phyloP scores from a whole-genome alignment of 2,113 vertebrate genomes.

The Rhombomys opimus region DNA sequence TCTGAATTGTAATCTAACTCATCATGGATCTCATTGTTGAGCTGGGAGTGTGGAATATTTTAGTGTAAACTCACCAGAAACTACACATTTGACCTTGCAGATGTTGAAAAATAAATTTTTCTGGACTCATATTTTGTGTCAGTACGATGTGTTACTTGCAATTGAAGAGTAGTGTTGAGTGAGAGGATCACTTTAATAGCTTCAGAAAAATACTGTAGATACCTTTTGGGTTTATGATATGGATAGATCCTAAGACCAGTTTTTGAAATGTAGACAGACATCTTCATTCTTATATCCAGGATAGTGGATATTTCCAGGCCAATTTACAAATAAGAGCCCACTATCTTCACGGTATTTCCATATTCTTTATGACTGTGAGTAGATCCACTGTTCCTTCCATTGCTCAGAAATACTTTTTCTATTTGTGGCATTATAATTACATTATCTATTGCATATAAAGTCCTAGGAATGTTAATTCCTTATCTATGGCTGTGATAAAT shows the following conservation, averaged over 20 bases:
- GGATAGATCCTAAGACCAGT: background rate
- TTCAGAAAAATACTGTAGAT: background rate
- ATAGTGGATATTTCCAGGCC: background rate
- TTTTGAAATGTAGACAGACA: background rate
- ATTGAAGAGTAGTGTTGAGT: background rate
- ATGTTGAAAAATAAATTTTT: background rate
- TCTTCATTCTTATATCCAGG: background rate
- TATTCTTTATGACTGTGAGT: background rate
- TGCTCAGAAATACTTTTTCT: background rate
- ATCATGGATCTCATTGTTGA: background rate
- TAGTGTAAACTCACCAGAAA: background rate
- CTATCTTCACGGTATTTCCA: background rate
- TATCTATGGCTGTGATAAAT: background rate
- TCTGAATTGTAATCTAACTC: constrained; percentile 37
- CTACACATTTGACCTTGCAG: background rate
- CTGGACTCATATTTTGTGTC: background rate
- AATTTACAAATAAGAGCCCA: background rate
- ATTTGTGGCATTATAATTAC: background rate
- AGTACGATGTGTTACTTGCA: background rate
- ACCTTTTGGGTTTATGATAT: background rate
- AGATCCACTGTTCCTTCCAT: background rate
- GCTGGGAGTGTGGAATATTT: background rate
- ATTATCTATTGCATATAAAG: no score
- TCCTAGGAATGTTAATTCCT: background rate
- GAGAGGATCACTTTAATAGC: background rate